These are phyloP conservation scores for Tipula unca DNA, from an alignment of 2,888 invertebrate genomes.

Conservation along the genomic window DNA sequence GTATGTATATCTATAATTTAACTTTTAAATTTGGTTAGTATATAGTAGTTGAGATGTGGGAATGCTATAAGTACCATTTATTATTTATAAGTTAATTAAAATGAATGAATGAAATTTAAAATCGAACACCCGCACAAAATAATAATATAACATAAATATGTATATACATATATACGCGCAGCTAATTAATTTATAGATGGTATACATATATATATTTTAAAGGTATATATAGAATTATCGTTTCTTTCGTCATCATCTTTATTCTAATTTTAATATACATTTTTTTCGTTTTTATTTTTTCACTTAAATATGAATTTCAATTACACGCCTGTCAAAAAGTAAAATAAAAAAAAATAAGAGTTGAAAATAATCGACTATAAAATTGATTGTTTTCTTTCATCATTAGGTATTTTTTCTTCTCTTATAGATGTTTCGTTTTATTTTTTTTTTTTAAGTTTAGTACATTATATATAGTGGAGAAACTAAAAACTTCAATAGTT, in stretches of 20 bases:
- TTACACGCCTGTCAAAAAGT: constrained; percentile 14
- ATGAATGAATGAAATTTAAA: background rate
- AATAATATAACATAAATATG: background rate
- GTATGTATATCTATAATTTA: too few species aligned
- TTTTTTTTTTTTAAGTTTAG: too few species aligned
- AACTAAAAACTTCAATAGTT: background rate
- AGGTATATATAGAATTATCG: background rate
- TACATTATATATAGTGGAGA: background rate
- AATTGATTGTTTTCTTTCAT: constrained; percentile 8
- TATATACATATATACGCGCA: background rate
- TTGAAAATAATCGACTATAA: constrained; percentile 8
- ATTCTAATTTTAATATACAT: background rate
- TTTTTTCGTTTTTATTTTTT: background rate
- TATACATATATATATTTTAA: too few species aligned
- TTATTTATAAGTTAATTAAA: background rate
- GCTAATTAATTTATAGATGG: background rate
- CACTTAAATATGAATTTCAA: constrained; percentile 4
- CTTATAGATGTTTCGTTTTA: background rate
- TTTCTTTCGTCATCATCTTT: background rate
- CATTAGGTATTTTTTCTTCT: background rate
- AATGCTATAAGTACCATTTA: background rate
- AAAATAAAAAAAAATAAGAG: background rate
- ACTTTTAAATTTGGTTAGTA: too few species aligned
- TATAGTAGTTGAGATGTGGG: too few species aligned
- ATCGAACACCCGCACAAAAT: background rate